These are phyloP conservation scores for Cerastoderma edule DNA, from an alignment of 2,888 invertebrate genomes.

Conservation along the genomic window DNA sequence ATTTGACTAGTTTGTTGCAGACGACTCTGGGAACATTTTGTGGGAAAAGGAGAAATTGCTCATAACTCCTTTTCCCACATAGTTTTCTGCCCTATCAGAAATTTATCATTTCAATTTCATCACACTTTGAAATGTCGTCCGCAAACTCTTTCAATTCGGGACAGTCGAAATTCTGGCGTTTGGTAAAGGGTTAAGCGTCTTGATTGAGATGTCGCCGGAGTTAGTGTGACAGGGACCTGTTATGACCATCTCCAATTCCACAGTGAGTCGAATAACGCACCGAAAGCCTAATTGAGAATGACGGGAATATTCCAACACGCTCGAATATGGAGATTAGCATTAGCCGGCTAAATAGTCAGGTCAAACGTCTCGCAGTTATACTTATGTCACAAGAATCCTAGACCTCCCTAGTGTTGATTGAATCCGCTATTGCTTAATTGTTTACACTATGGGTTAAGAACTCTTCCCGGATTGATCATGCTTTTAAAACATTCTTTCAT, in stretches of 20 bases:
- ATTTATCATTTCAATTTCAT: background rate
- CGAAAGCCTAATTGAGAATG: constrained; percentile 9
- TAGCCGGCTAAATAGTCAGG: too few relatives aligned
- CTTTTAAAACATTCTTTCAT: too few relatives aligned
- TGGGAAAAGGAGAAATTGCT: background rate
- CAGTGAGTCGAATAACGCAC: constrained; percentile 1
- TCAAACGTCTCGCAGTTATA: too few relatives aligned
- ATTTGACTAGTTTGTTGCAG: too few relatives aligned
- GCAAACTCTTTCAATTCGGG: background rate
- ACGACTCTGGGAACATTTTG: background rate
- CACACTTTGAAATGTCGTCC: background rate
- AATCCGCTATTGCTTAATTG: too few relatives aligned
- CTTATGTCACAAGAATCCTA: too few relatives aligned
- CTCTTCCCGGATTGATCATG: too few relatives aligned
- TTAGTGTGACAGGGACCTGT: background rate
- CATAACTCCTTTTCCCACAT: constrained; percentile 1
- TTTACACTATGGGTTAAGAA: too few relatives aligned
- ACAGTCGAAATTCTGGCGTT: background rate
- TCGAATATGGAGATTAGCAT: constrained; percentile 16
- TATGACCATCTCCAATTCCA: constrained; percentile 10
- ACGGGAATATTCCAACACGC: constrained; percentile 23
- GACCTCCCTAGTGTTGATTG: too few relatives aligned
- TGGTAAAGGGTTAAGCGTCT: background rate
- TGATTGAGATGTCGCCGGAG: background rate
- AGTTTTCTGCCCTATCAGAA: background rate